A percentile compares a stretch with the other conserved stretches of the same genome.
Evolutionary conservation across 2,797 vertebrate species (phyloP).

Genomic region (Neomorphus geoffroyi): DNA sequence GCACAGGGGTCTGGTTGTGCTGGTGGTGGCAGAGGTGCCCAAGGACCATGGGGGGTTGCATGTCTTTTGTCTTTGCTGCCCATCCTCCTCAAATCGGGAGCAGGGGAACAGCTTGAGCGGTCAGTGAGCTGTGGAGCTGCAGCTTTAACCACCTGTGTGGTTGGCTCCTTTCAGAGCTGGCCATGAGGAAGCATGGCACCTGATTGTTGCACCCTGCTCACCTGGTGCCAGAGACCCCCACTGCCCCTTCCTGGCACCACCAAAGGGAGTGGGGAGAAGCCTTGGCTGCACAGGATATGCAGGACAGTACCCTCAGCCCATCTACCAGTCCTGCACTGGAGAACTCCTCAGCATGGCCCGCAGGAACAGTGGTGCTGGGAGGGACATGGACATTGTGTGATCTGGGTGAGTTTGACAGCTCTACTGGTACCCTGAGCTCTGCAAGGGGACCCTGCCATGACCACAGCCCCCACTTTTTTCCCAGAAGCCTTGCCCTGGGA

Average conservation of each 20-base stretch:
- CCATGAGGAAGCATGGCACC: accelerated
- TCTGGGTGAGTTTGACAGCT: background rate
- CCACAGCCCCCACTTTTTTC: background rate
- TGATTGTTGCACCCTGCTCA: accelerated
- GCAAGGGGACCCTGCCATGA: background rate
- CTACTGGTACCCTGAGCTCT: background rate
- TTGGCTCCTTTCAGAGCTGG: background rate
- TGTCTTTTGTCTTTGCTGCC: background rate
- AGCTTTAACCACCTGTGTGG: accelerated
- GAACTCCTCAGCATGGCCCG: accelerated
- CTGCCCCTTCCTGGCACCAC: background rate
- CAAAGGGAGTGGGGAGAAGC: background rate
- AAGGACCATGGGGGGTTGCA: accelerated
- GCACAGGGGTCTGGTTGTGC: accelerated
- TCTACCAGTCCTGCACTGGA: background rate
- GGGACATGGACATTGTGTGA: background rate
- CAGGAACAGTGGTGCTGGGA: background rate
- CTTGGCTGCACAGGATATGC: background rate
- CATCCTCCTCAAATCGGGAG: accelerated
- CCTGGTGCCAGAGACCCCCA: background rate
- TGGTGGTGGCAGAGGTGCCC: accelerated
- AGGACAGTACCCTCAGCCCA: background rate
- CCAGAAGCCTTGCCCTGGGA: background rate
- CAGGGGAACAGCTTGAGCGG: background rate
- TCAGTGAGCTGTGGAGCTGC: accelerated